phyloP scores from a whole-genome alignment of 2,113 vertebrate species.

The Dolichallabes microphthalmus region DNA sequence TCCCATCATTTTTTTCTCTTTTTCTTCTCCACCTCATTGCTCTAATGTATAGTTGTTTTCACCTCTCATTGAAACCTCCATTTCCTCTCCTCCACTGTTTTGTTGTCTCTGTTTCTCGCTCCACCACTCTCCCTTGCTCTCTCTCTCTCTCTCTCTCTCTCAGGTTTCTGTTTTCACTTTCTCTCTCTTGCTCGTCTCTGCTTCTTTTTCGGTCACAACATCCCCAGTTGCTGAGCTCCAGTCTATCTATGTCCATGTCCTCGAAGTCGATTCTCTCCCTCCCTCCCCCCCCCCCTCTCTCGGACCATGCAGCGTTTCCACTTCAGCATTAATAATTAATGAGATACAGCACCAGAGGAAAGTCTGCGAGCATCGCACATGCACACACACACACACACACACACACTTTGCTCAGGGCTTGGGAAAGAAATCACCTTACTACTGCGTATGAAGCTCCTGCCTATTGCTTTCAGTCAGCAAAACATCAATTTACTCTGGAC shows the following conservation, averaged over 20 bases:
- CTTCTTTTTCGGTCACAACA: background rate
- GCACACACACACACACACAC: constrained; percentile 32
- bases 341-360: constrained; percentile 65
- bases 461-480: background rate
- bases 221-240: constrained; percentile 1
- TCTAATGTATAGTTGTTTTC: too few relatives aligned
- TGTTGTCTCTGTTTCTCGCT: background rate
- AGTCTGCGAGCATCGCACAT: constrained; percentile 57
- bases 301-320: constrained; percentile 55
- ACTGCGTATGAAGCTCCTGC: background rate
- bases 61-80: too few relatives aligned
- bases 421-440: background rate
- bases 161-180: background rate
- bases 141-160: background rate
- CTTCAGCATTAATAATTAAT: constrained; percentile 73
- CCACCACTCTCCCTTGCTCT: background rate
- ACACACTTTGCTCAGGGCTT: background rate
- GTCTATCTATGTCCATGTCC: constrained; percentile 16
- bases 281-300: constrained; percentile 31
- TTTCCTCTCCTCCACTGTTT: too few relatives aligned
- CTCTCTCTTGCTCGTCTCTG: background rate
- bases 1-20: background rate
- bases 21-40: background rate
- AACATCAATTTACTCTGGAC: background rate
- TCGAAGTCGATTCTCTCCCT: constrained; percentile 7